phyloP scores from a whole-genome alignment of 1,140 invertebrate species.

The Drosophila tani region DNA sequence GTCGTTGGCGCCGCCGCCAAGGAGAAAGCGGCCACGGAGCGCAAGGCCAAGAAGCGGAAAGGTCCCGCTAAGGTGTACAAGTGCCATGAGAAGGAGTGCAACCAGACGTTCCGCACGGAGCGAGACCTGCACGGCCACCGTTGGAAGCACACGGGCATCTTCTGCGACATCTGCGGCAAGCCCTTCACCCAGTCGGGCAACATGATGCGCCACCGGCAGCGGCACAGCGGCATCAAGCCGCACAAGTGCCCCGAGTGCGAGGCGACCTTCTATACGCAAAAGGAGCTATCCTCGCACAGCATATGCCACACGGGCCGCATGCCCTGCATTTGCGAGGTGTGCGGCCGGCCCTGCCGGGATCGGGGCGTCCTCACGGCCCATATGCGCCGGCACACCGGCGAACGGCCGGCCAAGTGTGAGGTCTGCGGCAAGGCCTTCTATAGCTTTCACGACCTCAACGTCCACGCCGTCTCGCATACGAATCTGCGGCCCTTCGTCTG shows the following conservation, averaged over 20 bases:
- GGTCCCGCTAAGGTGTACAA: slow-evolving; percentile 52
- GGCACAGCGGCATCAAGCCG: slow-evolving; percentile 78
- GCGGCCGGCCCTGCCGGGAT: slow-evolving; percentile 73
- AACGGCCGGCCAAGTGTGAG: slow-evolving; percentile 91
- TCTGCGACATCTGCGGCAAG: slow-evolving; percentile 79
- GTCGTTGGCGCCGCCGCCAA: background rate
- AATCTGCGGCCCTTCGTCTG: slow-evolving; percentile 86
- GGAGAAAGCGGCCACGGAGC: slow-evolving; percentile 3
- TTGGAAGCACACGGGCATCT: slow-evolving; percentile 79
- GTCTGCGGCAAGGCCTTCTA: slow-evolving; percentile 79
- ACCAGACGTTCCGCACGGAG: slow-evolving; percentile 71
- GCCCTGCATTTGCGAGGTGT: slow-evolving; percentile 78
- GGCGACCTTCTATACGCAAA: slow-evolving; percentile 73
- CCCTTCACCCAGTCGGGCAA: slow-evolving; percentile 77
- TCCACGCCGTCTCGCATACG: slow-evolving; percentile 85
- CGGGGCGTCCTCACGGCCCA: slow-evolving; percentile 88
- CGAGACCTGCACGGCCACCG: slow-evolving; percentile 69
- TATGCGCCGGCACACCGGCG: slow-evolving; percentile 89
- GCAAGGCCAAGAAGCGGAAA: slow-evolving; percentile 30
- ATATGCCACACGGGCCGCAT: slow-evolving; percentile 75
- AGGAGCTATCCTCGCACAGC: slow-evolving; percentile 75
- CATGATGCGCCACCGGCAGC: slow-evolving; percentile 75
- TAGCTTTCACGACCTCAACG: slow-evolving; percentile 74
- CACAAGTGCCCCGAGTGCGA: slow-evolving; percentile 72
- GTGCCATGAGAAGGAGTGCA: slow-evolving; percentile 58